Base-by-base conservation (phyloP, 2,797 vertebrate genomes). In the Diplodus sargus region DNA sequence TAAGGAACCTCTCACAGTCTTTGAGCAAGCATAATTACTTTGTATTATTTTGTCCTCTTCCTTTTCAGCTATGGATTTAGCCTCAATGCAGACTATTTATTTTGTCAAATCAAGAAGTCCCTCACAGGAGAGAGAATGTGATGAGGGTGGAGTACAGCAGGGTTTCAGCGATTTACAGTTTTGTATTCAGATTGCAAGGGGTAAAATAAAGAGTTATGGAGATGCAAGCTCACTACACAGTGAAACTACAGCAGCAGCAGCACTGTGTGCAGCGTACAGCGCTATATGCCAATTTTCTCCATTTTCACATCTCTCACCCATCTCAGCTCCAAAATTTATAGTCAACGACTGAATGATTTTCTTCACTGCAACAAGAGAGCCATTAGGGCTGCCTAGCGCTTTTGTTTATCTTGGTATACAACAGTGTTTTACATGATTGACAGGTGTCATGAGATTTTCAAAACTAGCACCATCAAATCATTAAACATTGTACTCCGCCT, bases 21-120 rank as follows among this genome's bases (percentile, higher is more conserved):
- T 88, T 77, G 83, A 89, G 89, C 85, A 80, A 85, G 80, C 76
- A 87, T 94, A 94, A 94, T 95, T 95, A 93, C 87, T 25, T 25
- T 25, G 25, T 69, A 56, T 72, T 82, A 75, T 88, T 79, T 75
- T 85, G 84, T 70, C 67, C 70, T 4, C 11, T 68, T 70, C 28
- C 59, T 86, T 86, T 89, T 78, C 82, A 77, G 82, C 66, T 25
- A 56, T 53, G 77, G 70, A 76, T 85, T 90, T 60, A 49, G 56
- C 25, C 62, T 85, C 67, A 82, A 72, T 74, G 54, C 49, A 39
- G 75, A 71, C 74, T 85, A 88, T 90, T 89, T 89, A 89, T 87
- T 89, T 78, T n/a, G 84, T 70, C 64, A 78, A 84, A 86, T 74
- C 70, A 72, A 57, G 64, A 82, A 82, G 70, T 58, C 72, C 82